Base-by-base conservation (phyloP, 2,113 vertebrate species). In the Cephalopholis sonnerati region DNA sequence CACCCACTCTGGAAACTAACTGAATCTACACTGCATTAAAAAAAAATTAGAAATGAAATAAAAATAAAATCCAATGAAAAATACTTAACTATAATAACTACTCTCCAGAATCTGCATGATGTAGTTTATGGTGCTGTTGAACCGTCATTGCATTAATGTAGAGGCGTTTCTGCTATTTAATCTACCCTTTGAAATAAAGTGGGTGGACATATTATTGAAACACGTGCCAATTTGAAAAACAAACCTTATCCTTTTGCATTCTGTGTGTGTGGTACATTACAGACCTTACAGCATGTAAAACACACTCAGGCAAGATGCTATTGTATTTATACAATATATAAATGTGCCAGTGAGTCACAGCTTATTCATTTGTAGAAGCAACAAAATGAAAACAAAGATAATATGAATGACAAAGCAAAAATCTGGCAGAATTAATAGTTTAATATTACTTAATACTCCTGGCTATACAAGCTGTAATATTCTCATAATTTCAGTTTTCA, bases 361-460 rank as follows among this genome's bases (percentile, higher is more conserved):
- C 61, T 79, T 24, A 41, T 58, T 61, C 7, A 61, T 79, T 44
- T 44, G 32, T 36, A 44, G 16, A 22, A 58, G 57, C 54, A 36
- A 24, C 22, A n/a, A 64, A 57, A 20, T 24, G n/a, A 25, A 64
- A 78, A 58, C 9, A 50, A 54, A 44, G 13, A 74, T 32, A 12
- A 62, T 18, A 76, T 55, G 41, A 54, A 62, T 44, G 17, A 29
- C 61, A 29, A 32, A 55, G 61, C 3, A 61, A 18, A 32, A 24
- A 72, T n/a, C 17, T 25, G 59, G 36, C 61, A 41, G 22, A 74
- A 68, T 71, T 62, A 82, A 61, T 51, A 79, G 29, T 18, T 79
- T 70, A 7, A 74, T 79, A 73, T 79, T 25, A 64, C 74, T 36
- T 77, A 41, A 77, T 70, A 48, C 11, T 81, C 18, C 39, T 68